phyloP scores from a whole-genome alignment of 2,797 vertebrate genomes.

The Ceryle rudis region DNA sequence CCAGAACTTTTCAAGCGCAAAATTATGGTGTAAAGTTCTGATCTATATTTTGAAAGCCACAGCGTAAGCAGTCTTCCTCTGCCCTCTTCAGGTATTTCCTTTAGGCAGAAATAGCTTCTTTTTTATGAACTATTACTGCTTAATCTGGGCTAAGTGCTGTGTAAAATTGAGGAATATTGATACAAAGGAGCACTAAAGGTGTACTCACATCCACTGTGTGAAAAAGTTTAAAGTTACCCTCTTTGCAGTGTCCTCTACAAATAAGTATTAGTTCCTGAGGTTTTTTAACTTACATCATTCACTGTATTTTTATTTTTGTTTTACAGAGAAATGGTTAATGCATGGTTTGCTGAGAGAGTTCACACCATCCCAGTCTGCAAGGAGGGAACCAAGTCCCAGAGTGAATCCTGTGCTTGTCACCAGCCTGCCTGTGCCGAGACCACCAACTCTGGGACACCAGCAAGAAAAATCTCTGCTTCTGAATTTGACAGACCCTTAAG shows the following conservation, averaged over 20 bases:
- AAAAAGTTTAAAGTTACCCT: not conserved
- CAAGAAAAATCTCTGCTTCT: conserved; percentile 94
- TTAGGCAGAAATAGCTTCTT: not conserved
- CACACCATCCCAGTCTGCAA: conserved; percentile 89
- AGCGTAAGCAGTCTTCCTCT: not conserved
- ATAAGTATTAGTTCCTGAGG: not conserved
- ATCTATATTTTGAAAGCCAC: not conserved
- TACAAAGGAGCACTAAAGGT: not conserved
- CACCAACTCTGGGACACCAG: conserved; percentile 84
- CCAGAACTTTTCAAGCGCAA: not conserved
- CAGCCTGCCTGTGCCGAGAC: conserved; percentile 66
- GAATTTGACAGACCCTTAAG: conserved; percentile 95
- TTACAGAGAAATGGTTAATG: conserved; percentile 97
- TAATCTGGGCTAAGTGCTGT: not conserved
- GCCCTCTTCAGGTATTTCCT: not conserved
- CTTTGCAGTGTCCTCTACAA: not conserved
- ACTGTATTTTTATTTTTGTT: conserved; percentile 3
- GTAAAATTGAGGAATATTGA: not conserved
- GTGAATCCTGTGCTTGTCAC: conserved; percentile 75
- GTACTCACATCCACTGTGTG: accelerated
- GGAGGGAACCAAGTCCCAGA: conserved; percentile 77
- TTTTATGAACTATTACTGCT: not conserved
- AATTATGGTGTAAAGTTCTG: not conserved
- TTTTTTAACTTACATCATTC: not conserved
- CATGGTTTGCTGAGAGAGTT: conserved; percentile 96